phyloP scores from a whole-genome alignment of 2,113 vertebrate species.

The Psettodes erumei region DNA sequence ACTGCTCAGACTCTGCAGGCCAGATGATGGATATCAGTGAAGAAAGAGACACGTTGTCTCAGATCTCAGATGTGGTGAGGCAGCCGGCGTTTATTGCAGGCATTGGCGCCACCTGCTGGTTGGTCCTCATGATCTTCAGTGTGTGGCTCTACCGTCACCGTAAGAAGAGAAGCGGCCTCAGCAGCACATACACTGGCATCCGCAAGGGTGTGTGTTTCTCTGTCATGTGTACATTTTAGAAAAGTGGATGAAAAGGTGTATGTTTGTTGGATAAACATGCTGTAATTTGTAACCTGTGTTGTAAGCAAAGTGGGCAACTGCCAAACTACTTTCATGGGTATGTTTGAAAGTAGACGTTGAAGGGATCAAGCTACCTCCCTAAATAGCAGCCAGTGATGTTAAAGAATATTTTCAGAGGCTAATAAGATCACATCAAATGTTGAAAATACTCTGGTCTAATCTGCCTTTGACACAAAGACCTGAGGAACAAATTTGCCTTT shows the following conservation, averaged over 20 bases:
- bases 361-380: constrained; percentile 33
- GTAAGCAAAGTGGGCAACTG: not conserved
- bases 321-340: not conserved
- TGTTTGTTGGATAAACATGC: not conserved
- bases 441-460: constrained; percentile 57
- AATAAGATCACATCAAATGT: constrained; percentile 62
- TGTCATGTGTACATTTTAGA: not conserved
- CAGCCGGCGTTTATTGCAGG: constrained; percentile 95
- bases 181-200: constrained; percentile 93
- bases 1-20: constrained; percentile 87
- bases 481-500: constrained; percentile 71
- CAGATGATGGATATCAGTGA: constrained; percentile 87
- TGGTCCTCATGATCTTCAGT: constrained; percentile 95
- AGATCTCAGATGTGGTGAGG: constrained; percentile 94
- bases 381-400: constrained; percentile 43
- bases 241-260: not conserved
- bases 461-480: constrained; percentile 62
- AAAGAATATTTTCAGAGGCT: constrained; percentile 34
- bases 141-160: constrained; percentile 95
- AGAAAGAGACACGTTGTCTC: constrained; percentile 87
- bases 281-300: not conserved
- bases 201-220: constrained; percentile 86
- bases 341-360: constrained; percentile 23
- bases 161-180: constrained; percentile 92
- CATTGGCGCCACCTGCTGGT: constrained; percentile 94